Evolutionary conservation across 2,113 vertebrate species (phyloP).

Genomic region (Natator depressus): DNA sequence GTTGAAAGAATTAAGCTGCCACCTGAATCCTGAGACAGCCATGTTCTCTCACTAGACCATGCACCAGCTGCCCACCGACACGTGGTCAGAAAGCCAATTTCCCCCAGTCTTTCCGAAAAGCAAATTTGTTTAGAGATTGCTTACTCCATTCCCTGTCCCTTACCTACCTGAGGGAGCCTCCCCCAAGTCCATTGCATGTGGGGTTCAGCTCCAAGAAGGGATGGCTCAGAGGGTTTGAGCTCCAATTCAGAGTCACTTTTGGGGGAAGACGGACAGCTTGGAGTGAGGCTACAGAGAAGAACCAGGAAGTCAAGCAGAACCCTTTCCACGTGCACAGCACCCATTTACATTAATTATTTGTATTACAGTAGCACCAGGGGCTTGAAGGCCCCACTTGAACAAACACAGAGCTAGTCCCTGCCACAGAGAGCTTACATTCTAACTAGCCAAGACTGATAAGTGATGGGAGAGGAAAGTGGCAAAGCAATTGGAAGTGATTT

Average conservation of each 20-base stretch:
- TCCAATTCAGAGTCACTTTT: constrained; percentile 96
- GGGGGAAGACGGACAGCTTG: constrained; percentile 74
- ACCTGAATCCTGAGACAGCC: neutral
- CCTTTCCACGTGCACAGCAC: neutral
- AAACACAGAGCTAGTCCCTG: neutral
- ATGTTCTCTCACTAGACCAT: neutral
- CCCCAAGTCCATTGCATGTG: constrained; percentile 94
- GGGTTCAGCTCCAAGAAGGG: constrained; percentile 71
- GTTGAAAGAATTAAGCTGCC: neutral
- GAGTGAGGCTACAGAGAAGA: constrained; percentile 66
- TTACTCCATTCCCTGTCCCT: neutral
- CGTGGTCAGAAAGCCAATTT: neutral
- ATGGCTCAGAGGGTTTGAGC: constrained; percentile 75
- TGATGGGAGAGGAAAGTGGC: neutral
- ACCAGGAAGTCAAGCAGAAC: neutral
- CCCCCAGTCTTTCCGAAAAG: neutral
- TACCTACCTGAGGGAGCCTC: constrained; percentile 86
- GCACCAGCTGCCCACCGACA: neutral
- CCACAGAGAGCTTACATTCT: neutral
- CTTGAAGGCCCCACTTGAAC: neutral
- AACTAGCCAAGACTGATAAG: neutral
- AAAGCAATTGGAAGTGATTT: neutral
- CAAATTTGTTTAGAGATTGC: neutral
- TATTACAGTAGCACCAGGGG: neutral
- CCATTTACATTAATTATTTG: neutral